Evolutionary conservation across 2,888 invertebrate genomes (phyloP).

Genomic region (Melikaiella ostensackeni): DNA sequence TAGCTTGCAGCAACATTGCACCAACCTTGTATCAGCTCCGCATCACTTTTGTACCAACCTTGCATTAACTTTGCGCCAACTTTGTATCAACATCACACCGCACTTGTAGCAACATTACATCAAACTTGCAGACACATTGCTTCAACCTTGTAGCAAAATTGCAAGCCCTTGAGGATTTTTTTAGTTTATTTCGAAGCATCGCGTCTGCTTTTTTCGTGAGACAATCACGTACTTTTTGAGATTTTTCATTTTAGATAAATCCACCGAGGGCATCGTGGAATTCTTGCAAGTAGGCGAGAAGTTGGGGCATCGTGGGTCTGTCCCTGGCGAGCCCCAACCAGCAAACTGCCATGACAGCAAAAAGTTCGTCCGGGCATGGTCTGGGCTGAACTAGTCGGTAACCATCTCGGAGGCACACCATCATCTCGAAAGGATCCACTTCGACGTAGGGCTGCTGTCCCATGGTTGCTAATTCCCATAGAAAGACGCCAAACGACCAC

Average conservation of each 20-base stretch:
- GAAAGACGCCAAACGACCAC: slow-evolving; percentile 96
- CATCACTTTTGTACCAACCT: too few species aligned
- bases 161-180: too few species aligned
- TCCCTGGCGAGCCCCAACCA: slow-evolving; percentile 83
- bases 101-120: too few species aligned
- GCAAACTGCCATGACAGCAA: slow-evolving; percentile 87
- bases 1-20: too few species aligned
- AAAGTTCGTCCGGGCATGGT: slow-evolving; percentile 97
- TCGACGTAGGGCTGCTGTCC: slow-evolving; percentile 94
- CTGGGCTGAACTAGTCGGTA: slow-evolving; percentile 94
- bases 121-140: too few species aligned
- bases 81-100: too few species aligned
- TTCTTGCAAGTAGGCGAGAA: slow-evolving; percentile 85
- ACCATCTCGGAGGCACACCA: slow-evolving; percentile 91
- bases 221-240: background rate
- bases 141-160: too few species aligned
- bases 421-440: slow-evolving; percentile 95
- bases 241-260: slow-evolving; percentile 80
- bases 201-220: background rate
- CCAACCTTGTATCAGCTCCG: too few species aligned
- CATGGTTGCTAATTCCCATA: slow-evolving; percentile 96
- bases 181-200: background rate
- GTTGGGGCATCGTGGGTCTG: slow-evolving; percentile 84
- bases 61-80: too few species aligned
- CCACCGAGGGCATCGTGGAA: slow-evolving; percentile 85